Base-by-base conservation (phyloP, 2,113 vertebrate genomes). In the Podocnemis expansa region DNA sequence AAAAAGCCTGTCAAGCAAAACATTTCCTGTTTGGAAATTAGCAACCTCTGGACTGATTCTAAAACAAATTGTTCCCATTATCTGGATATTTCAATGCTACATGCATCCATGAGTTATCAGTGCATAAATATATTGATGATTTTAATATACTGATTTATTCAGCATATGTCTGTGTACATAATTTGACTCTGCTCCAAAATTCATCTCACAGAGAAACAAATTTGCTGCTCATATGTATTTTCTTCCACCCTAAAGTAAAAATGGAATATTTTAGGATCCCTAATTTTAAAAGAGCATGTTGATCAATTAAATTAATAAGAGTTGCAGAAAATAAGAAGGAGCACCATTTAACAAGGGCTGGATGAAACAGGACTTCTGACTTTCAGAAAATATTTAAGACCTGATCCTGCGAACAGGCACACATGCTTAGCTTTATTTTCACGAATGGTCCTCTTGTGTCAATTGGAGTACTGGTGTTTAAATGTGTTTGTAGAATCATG, bases 11-110 rank as follows among this genome's bases (percentile, higher is more conserved):
- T 97, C 97, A 97, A 95, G 94, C 88, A 97, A 94, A 93, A 96
- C 93, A 47, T 97, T 97, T 97, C 78, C 89, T 93, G 96, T 96
- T 97, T 97, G 97, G 95, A 97, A 96, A 98, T 97, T 97, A 98
- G 93, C 97, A 97, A 97, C 89, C 95, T 97, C 97, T 89, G 89
- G 91, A 97, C 90, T 96, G 85, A 94, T 97, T 95, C 96, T 96
- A 94, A 97, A 97, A 94, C 80, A 94, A 96, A 97, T 95, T 89
- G 85, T 96, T 96, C 96, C 95, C 91, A 95, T 97, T 97, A 97
- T 70, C 86, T 85, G 78, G 90, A 92, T 45, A 78, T 70, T 89
- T 87, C 78, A 78, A 89, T 92, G 85, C 60, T 78, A 31, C 34
- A 78, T 27, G 73, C 90, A 95, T 88, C 73, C 88, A 49, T 52